Percentiles rank a stretch among this genome's conserved stretches.
phyloP scores from a whole-genome alignment of 1,140 invertebrate genomes.

The Melipona quadrifasciata region DNA sequence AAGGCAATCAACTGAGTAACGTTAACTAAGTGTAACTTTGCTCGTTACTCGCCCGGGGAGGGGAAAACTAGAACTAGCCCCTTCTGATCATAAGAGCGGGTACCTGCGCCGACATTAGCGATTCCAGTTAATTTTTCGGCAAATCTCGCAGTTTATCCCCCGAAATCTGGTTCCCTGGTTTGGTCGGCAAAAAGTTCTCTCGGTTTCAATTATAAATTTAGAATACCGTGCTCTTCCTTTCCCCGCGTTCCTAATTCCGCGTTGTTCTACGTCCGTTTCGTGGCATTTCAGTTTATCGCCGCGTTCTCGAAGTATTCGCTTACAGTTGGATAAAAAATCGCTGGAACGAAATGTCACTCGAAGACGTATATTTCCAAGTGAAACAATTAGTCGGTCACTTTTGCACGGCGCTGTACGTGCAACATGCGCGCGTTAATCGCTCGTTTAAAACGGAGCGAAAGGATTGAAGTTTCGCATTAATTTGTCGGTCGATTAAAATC shows the following conservation, averaged over 20 bases:
- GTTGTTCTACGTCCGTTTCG: not conserved
- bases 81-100: slow-evolving; percentile 49
- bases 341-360: too few species aligned
- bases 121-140: not conserved
- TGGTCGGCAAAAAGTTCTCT: not conserved
- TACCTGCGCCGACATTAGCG: slow-evolving; percentile 17
- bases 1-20: slow-evolving; percentile 74
- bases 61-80: slow-evolving; percentile 64
- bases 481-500: not conserved
- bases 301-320: not conserved
- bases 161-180: not conserved
- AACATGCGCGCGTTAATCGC: not conserved
- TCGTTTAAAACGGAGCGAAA: not conserved
- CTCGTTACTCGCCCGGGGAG: slow-evolving; percentile 62
- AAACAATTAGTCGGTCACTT: not conserved
- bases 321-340: too few species aligned
- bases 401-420: not conserved
- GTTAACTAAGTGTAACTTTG: slow-evolving; percentile 74
- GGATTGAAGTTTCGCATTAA: not conserved
- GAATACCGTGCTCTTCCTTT: not conserved
- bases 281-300: not conserved
- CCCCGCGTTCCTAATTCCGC: too few species aligned
- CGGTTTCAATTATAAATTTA: not conserved
- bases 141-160: not conserved
- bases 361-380: too few species aligned